Conservation (phyloP, 2,888 invertebrate genomes). For the Chaitophorus viminalis region DNA sequence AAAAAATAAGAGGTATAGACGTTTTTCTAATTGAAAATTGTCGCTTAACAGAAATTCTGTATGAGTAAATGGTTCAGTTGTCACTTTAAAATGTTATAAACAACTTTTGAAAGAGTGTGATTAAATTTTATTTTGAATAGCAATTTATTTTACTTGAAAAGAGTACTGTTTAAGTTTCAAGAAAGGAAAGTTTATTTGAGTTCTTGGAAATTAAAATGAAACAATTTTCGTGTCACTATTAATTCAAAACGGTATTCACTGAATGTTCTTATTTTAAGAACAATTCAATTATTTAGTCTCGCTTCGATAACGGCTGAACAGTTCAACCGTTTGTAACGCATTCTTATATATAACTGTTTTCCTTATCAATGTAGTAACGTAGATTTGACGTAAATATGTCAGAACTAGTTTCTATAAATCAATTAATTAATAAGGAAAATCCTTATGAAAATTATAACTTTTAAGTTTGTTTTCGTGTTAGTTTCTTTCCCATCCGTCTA, state of each 20-base stretch:
- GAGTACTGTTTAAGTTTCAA: not conserved
- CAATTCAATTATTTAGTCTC: not conserved
- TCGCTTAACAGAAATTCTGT: not conserved
- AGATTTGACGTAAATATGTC: too few relatives aligned
- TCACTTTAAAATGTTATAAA: slow-evolving; percentile 43
- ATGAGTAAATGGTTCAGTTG: slow-evolving; percentile 28
- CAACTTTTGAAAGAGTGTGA: slow-evolving; percentile 20
- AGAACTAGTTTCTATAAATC: too few relatives aligned
- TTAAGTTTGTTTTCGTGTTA: too few relatives aligned
- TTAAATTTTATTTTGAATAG: slow-evolving; percentile 33
- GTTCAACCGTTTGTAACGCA: not conserved
- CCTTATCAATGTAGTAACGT: too few relatives aligned
- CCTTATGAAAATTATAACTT: too few relatives aligned
- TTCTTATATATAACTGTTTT: too few relatives aligned
- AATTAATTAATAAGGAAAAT: too few relatives aligned
- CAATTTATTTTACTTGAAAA: slow-evolving; percentile 6
- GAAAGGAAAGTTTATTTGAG: slow-evolving; percentile 20
- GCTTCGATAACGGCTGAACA: not conserved
- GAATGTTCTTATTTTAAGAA: slow-evolving; percentile 8
- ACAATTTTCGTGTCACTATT: slow-evolving; percentile 27
- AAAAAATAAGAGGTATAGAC: not conserved
- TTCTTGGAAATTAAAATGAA: slow-evolving; percentile 21
- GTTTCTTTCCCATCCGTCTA: too few relatives aligned
- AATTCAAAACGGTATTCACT: slow-evolving; percentile 5
- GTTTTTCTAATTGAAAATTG: not conserved